Base-by-base conservation (phyloP, 2,113 vertebrate species). In the Pachycephala philippinensis region DNA sequence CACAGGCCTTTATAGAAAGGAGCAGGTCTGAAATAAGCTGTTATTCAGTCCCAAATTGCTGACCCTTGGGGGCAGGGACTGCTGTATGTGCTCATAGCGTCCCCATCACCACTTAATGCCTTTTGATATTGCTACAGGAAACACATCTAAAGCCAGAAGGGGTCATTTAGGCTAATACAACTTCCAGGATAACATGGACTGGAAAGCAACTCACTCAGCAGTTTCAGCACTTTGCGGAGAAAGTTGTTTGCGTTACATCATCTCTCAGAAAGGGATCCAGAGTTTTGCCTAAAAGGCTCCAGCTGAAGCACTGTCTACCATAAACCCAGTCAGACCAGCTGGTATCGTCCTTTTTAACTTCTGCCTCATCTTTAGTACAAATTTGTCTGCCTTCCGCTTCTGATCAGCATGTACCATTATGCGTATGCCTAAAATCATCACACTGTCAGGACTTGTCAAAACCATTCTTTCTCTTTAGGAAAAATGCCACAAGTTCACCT, bases 371-470 rank as follows among this genome's bases (percentile, higher is more conserved):
- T 81, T 75, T 16, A 71, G 50, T 19, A 81, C 6, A 60, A 87
- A 74, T 59, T 77, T 1, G 0, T 60, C 80, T 1, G 4, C 47
- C 52, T 93, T 74, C 69, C 74, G 24, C 68, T 81, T 75, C 91
- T 84, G 72, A 84, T 92, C 87, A 85, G 79, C 87, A 54, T 20
- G 52, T 84, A 87, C 64, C n/a, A 81, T 87, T 84, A 89, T 37
- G 68, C 71, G 95, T 95, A 93, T 94, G 92, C 87, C 92, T 90
- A 89, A 95, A 93, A 95, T 93, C 86, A 90, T 90, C 94, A 92
- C 76, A 63, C 9, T 95, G 94, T 87, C 94, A 95, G 76, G 78
- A 47, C 47, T 64, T 95, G 93, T 95, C 91, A 95, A 95, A 97
- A 95, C 92, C 52, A 78, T 87, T 84, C 79, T 50, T 84, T 77